These are phyloP conservation scores for Amaurobius ferox DNA, from an alignment of 2,888 invertebrate species.

Conservation along the genomic window DNA sequence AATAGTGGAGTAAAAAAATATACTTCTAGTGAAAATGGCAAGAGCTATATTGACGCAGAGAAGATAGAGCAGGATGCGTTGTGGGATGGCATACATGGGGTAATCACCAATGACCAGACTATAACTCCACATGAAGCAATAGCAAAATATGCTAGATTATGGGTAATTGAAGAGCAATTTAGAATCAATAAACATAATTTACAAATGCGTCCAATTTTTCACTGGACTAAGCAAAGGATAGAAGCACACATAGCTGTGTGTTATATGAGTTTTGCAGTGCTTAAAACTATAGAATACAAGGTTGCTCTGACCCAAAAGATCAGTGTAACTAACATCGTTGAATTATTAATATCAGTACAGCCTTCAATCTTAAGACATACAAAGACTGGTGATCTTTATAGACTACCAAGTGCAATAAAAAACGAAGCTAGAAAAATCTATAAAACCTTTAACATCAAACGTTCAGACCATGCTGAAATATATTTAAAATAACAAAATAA, in stretches of 20 bases:
- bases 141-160: not conserved
- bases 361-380: not conserved
- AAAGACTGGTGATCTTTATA: not conserved
- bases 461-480: conserved; percentile 8
- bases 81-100: not conserved
- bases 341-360: not conserved
- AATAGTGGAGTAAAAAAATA: not conserved
- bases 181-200: not conserved
- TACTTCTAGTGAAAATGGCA: not conserved
- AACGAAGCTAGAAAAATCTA: not conserved
- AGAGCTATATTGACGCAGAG: not conserved
- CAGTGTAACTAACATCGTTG: not conserved
- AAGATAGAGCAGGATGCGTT: not conserved
- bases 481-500: conserved; percentile 4
- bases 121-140: not conserved
- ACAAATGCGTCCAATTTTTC: not conserved
- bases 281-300: not conserved
- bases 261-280: not conserved
- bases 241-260: not conserved
- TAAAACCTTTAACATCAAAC: conserved; percentile 8
- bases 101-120: not conserved
- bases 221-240: not conserved
- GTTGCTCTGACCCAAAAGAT: not conserved
- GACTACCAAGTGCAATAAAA: not conserved
- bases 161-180: not conserved